Evolutionary conservation across 2,888 invertebrate genomes (phyloP), one percentile per base, ranked within the genome.

Genomic region (Eupithecia subumbrata): DNA sequence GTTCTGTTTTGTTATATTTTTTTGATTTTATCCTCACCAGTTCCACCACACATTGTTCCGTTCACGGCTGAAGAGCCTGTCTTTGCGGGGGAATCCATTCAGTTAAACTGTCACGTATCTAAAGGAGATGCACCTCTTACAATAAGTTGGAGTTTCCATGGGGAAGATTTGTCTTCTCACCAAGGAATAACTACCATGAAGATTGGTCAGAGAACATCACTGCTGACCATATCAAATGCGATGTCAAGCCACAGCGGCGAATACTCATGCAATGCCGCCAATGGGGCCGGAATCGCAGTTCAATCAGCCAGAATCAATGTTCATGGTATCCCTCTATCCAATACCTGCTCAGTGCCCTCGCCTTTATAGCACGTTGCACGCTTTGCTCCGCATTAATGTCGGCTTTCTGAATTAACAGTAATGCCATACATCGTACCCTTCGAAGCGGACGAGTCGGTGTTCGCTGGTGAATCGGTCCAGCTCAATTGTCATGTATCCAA

Each of bases 141-240:
- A 81, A 96, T 98, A 76, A 95, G 95, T 71, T 98, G 98, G 98
- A 96, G 95, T 85, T 96, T 97, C 89, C 97, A 97, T 89, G 95
- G 96, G 82, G 90, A 94, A 89, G 95, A 95, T 78, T 89, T 95
- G 73, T 94, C 95, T 84, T 94, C 95, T 82, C 93, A 94, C 78
- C 92, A 95, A 88, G 95, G 96, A 87, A 94, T 96, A 81, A 91
- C 95, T 73, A 95, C 96, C 76, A 95, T 94, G 87, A 95, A 95
- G 88, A 95, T 96, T 86, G 96, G 96, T 80, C 95, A 95, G 85
- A 95, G 96, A 89, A 96, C 96, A 77, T 96, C 96, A 80, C 95
- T 96, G 86, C 93, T 96, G 88, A 96, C 95, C 88, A 96, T 97
- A 88, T 95, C 96, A 87, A 95, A 92, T 82, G 96, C 96, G 67